Base-by-base conservation (phyloP, 2,113 vertebrate species). In the Naja naja region DNA sequence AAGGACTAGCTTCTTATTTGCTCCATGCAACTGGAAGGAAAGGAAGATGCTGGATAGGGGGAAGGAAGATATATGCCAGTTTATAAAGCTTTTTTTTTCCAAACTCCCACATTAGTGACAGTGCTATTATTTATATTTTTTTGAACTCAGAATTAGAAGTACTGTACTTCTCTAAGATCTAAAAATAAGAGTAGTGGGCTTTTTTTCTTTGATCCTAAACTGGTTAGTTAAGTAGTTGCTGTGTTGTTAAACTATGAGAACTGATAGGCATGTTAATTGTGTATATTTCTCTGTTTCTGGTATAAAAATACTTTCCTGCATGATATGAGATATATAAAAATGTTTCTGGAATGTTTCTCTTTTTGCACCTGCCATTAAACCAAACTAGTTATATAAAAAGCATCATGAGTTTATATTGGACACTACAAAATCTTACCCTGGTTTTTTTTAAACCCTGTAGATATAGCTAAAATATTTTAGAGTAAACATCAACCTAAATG, bases 61-160 rank as follows among this genome's bases (percentile, higher is more conserved):
- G 20, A 64, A 14, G 34, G 89, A 30, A 56, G 30, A n/a, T 20
- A 25, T 45, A 18, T 52, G 16, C n/a, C 25, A 16, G 3, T 64
- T 64, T 49, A 58, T 9, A 55, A 88, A 81, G 16, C 92, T 30
- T 39, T 58, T 60, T 0, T 91, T 43, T 10, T 85, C 92, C 93
- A 96, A 95, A 93, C 7, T 39, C 20, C 87, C 3, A 3, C 93
- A 92, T 25, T 92, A 97, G 96, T 96, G 95, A 94, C 94, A 95
- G 56, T 18, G 14, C 74, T 55, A 60, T 90, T 92, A 87, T 1
- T 64, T 89, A 45, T n/a, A 93, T 0, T 0, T 5, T 8, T 9
- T 87, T 60, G 25, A 92, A 89, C 4, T 94, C 30, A 9, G 64
- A 16, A 85, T 49, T 27, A 53, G 56, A 88, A 69, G 18, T 39